Evolutionary conservation across 64 coral and sea anemone species (phyloP).

Genomic region (Anthopleura sola): DNA sequence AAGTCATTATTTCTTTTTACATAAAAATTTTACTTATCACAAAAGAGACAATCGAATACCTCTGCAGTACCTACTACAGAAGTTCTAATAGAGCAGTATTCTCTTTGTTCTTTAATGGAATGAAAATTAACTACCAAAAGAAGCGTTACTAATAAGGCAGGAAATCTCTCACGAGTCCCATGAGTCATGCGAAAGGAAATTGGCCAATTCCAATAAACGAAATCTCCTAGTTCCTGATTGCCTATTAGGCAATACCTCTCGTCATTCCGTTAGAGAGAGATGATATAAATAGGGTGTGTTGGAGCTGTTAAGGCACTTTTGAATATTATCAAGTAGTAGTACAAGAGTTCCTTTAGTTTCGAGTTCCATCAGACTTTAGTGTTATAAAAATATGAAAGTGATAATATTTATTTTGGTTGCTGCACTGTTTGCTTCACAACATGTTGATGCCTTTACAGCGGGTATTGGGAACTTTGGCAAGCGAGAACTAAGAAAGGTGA

Average conservation of each 20-base stretch:
- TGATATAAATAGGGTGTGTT: background rate
- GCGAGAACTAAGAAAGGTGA: slow-evolving; percentile 15
- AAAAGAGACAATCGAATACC: no score
- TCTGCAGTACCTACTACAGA: no score
- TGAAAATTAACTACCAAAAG: background rate
- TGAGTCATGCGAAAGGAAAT: background rate
- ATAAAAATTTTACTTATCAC: no score
- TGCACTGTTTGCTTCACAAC: background rate
- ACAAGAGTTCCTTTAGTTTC: background rate
- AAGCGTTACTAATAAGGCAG: background rate
- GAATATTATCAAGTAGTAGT: background rate
- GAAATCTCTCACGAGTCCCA: background rate
- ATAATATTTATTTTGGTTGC: background rate
- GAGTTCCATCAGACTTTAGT: background rate
- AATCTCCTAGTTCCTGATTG: background rate
- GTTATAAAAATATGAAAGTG: background rate
- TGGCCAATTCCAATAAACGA: background rate
- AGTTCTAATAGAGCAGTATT: no score
- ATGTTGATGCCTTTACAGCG: background rate
- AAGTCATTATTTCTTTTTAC: no score
- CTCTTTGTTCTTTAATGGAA: background rate
- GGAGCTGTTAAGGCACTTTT: background rate
- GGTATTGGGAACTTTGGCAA: slow-evolving; percentile 24
- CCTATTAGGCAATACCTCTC: background rate
- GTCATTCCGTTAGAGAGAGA: background rate